Base-by-base conservation (phyloP, 2,888 invertebrate species). In the Cataglyphis altisquamis region DNA sequence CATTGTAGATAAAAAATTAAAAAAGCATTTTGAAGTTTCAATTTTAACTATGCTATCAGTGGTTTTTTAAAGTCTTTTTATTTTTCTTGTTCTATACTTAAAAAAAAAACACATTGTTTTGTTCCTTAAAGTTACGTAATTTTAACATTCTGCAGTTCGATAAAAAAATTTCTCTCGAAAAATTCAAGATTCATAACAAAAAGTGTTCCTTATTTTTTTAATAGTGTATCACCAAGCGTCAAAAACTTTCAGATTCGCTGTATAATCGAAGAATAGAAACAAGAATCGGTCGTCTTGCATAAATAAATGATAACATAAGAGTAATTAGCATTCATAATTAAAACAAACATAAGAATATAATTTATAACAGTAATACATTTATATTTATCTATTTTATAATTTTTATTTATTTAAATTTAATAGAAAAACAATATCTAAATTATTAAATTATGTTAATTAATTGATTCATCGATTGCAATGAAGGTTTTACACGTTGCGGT, bases 181-280 rank as follows among this genome's bases (percentile, higher is more conserved):
- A 1, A 25, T 25, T 25, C 25, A 25, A 25, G 25, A 25, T 25
- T 25, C 25, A 25, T 25, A 25, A 25, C 25, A 1, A 25, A 25
- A 25, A 25, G 25, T 25, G 25, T 25, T 25, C 25, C 25, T 1
- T 25, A 25, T 25, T 25, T 25, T 25, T 25, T 1, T 25, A 25
- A 1, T 25, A 25, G 25, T 25, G 25, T n/a, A 41, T 60, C 41
- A 68, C 41, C 45, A 75, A 32, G 48, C 72, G n/a, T 60, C 70
- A 78, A 41, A 57, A 57, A 57, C 8, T 48, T 2, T 55, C 6
- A 66, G 48, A 18, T 52, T 68, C 0, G 4, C 8, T 15, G 32
- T 21, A 39, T 21, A 39, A 68, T 68, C 68, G 21, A 68, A 78
- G 21, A 39, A 68, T 67, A 15, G 15, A 77, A n/a, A 36, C 18